Percentiles rank a stretch among this genome's conserved stretches.
These are phyloP conservation scores for Grus americana DNA, from an alignment of 2,113 vertebrate genomes.

Conservation along the genomic window DNA sequence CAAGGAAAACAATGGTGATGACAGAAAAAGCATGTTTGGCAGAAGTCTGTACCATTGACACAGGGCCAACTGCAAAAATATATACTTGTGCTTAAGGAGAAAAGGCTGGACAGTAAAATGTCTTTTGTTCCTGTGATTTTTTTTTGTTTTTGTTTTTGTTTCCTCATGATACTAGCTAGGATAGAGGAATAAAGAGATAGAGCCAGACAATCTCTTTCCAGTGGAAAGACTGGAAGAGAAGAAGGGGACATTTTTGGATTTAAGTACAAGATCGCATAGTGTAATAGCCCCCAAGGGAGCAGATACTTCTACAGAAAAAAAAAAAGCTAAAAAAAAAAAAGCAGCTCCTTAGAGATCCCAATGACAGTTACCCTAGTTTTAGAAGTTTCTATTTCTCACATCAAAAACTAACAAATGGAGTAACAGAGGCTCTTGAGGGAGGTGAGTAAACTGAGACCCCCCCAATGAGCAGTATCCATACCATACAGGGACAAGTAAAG, in stretches of 20 bases:
- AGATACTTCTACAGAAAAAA: not conserved
- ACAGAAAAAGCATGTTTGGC: not conserved
- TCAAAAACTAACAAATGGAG: not conserved
- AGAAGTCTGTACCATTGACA: not conserved
- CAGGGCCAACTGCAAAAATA: not conserved
- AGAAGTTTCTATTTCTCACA: not conserved
- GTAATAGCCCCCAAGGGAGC: not conserved
- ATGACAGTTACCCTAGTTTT: not conserved
- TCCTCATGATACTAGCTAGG: not conserved
- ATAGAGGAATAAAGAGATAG: not conserved
- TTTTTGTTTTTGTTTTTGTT: not conserved
- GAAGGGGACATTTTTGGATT: not conserved
- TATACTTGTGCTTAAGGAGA: not conserved
- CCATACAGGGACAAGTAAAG: slow-evolving; percentile 30
- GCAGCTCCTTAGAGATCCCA: not conserved
- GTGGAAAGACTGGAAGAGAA: not conserved
- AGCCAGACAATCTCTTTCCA: not conserved
- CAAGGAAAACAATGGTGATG: not conserved
- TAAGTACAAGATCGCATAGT: not conserved
- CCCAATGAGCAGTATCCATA: slow-evolving; percentile 14
- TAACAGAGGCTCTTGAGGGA: slow-evolving; percentile 26
- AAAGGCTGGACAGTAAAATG: not conserved
- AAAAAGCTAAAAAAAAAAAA: too few relatives aligned
- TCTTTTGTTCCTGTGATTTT: not conserved
- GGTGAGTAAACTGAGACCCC: slow-evolving; percentile 1